phyloP scores from a whole-genome alignment of 1,140 invertebrate genomes.

The Rhopalosiphum padi region DNA sequence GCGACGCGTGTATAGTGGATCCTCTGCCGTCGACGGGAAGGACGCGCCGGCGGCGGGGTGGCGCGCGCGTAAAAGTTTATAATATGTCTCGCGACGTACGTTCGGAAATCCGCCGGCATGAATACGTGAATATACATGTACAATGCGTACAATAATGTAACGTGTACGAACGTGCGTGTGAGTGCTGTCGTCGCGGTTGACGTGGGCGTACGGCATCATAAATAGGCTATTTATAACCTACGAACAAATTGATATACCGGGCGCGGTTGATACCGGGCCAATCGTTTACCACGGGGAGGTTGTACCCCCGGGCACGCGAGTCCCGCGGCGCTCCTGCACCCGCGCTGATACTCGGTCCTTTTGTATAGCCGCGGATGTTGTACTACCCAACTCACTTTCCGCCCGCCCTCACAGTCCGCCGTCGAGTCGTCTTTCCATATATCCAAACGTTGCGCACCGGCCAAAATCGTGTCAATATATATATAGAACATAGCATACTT shows the following conservation, averaged over 20 bases:
- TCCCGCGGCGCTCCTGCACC: background rate
- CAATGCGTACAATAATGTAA: background rate
- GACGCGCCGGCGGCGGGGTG: background rate
- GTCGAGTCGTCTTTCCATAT: background rate
- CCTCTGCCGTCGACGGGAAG: too few relatives aligned
- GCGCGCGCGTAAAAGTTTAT: background rate
- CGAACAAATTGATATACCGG: background rate
- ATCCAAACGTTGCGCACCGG: background rate
- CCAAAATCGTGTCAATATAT: slow-evolving; percentile 2
- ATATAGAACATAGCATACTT: background rate
- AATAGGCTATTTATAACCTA: slow-evolving; percentile 27
- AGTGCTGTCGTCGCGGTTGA: background rate
- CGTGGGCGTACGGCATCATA: background rate
- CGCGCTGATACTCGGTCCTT: background rate
- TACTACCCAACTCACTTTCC: background rate
- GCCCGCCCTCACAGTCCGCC: background rate
- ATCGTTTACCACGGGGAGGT: background rate
- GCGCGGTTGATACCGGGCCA: slow-evolving; percentile 7
- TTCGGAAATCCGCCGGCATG: background rate
- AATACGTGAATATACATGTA: background rate
- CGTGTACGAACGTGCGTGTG: background rate
- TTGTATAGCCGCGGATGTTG: background rate
- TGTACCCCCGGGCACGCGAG: background rate
- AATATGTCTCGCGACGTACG: background rate
- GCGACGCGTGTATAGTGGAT: background rate